Conservation (phyloP, 2,113 vertebrate genomes). For the Laticauda colubrina region DNA sequence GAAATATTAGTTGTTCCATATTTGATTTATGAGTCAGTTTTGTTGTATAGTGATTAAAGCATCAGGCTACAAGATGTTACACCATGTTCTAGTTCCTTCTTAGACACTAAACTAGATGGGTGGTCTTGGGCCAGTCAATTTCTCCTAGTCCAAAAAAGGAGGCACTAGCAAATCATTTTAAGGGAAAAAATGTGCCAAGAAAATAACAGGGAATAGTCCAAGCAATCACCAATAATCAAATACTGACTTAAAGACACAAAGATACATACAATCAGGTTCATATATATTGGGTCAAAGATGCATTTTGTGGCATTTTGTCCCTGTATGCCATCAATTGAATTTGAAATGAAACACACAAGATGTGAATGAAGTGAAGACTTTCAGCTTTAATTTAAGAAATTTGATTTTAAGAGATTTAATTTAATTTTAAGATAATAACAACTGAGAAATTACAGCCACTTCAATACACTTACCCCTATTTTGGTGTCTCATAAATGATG, state of each 20-base stretch:
- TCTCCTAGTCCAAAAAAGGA: not conserved
- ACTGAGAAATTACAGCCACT: not conserved
- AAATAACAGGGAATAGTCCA: not conserved
- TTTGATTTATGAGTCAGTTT: not conserved
- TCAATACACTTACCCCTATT: not conserved
- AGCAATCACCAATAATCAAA: not conserved
- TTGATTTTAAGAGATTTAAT: not conserved
- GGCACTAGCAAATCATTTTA: not conserved
- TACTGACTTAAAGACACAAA: not conserved
- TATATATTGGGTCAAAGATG: not conserved
- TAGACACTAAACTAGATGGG: not conserved
- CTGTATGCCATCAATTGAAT: not conserved
- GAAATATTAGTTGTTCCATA: not conserved
- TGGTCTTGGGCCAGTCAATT: not conserved
- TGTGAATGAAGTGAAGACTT: not conserved
- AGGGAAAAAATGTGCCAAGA: not conserved
- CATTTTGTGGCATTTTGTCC: not conserved
- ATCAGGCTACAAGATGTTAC: not conserved
- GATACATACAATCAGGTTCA: not conserved
- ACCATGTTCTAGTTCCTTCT: not conserved
- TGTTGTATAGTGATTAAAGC: not conserved
- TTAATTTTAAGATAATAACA: not conserved
- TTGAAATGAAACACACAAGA: not conserved
- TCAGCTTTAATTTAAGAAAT: not conserved
- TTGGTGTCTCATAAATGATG: not conserved